A percentile compares a stretch with the other conserved stretches of the same genome.
Conservation (phyloP, 2,888 invertebrate genomes). For the Heliconius sara region DNA sequence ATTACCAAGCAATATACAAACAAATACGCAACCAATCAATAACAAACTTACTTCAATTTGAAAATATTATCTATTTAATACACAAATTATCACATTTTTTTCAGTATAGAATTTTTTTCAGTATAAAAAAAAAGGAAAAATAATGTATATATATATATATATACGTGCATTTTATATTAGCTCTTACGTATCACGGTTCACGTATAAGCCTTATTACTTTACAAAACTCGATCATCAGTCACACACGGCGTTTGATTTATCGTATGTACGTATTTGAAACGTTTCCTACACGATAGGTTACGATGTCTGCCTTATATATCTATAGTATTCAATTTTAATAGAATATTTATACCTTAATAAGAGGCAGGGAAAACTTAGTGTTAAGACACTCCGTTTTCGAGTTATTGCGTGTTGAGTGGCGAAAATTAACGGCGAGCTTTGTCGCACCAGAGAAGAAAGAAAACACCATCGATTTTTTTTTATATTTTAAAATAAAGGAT, state of each 20-base stretch:
- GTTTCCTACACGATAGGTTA: constrained; percentile 44
- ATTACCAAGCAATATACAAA: background rate
- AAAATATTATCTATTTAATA: too few species aligned
- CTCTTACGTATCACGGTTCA: constrained; percentile 18
- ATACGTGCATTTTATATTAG: constrained; percentile 17
- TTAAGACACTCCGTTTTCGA: background rate
- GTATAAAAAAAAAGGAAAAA: background rate
- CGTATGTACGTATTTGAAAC: constrained; percentile 51
- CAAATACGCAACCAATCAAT: too few species aligned
- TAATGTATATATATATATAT: background rate
- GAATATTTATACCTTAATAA: background rate
- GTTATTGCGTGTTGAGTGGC: background rate
- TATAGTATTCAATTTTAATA: constrained; percentile 38
- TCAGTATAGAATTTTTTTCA: background rate
- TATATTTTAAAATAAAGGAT: background rate
- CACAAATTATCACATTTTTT: background rate
- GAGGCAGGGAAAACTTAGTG: background rate
- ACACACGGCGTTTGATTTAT: constrained; percentile 63
- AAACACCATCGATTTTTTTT: background rate
- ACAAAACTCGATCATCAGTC: constrained; percentile 56
- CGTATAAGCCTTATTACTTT: constrained; percentile 36
- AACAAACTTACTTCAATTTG: too few species aligned
- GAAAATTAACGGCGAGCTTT: background rate
- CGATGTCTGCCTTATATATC: constrained; percentile 12
- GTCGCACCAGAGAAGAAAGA: background rate